Conservation (phyloP, 2,113 vertebrate genomes). For the Phalacrocorax pelagicus region DNA sequence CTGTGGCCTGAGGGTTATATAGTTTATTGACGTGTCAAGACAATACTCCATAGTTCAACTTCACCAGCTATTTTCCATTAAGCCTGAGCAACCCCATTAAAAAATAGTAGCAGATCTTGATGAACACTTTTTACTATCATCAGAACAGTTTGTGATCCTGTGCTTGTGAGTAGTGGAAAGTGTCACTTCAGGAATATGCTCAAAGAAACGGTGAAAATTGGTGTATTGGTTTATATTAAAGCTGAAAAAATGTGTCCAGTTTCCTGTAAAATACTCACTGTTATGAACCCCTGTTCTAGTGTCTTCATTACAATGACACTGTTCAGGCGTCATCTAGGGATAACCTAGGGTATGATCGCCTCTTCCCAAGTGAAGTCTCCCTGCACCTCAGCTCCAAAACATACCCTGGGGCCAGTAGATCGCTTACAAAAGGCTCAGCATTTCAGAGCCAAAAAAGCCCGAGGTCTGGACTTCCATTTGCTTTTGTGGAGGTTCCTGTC, state of each 20-base stretch:
- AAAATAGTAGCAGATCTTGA: background rate
- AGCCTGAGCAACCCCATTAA: background rate
- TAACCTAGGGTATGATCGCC: background rate
- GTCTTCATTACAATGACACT: background rate
- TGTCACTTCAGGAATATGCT: background rate
- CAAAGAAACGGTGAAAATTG: background rate
- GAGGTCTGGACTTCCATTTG: background rate
- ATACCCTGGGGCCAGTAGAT: no score
- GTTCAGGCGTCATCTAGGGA: background rate
- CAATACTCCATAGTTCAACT: background rate
- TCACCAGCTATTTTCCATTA: background rate
- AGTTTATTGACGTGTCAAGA: background rate
- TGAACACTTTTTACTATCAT: background rate
- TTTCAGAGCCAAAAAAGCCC: background rate
- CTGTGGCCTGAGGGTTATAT: background rate
- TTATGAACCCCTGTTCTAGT: background rate
- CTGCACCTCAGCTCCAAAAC: background rate
- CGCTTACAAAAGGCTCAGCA: background rate
- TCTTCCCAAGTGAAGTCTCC: background rate
- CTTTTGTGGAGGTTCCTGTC: background rate
- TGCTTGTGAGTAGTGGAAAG: background rate
- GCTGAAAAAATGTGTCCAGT: background rate
- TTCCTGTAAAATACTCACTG: background rate
- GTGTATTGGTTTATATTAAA: background rate
- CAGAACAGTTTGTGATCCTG: background rate